Evolutionary conservation across 1,140 invertebrate species (phyloP).

Genomic region (Rhyacophila brunnea): DNA sequence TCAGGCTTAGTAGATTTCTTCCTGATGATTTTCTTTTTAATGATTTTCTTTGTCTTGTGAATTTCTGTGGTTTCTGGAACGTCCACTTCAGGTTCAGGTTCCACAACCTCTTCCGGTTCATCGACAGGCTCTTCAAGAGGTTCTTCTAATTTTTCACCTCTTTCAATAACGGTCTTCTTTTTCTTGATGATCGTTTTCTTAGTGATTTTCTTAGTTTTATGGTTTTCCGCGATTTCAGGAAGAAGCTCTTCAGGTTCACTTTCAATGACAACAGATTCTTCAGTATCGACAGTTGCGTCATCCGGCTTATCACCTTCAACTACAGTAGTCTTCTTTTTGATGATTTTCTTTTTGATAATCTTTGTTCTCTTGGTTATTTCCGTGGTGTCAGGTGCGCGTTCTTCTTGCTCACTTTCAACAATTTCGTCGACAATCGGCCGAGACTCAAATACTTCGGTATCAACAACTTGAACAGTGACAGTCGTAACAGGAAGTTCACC

Average conservation of each 20-base stretch:
- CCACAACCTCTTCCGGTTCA: slow-evolving; percentile 33
- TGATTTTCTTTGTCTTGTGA: neutral
- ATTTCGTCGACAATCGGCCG: slow-evolving; percentile 35
- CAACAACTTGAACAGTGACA: slow-evolving; percentile 33
- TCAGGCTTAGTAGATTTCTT: slow-evolving; percentile 19
- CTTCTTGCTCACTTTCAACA: slow-evolving; percentile 1
- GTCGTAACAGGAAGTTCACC: slow-evolving; percentile 27
- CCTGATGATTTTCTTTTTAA: slow-evolving; percentile 27
- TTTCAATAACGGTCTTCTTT: slow-evolving; percentile 3
- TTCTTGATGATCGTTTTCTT: slow-evolving; percentile 38
- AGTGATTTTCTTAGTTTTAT: slow-evolving; percentile 37
- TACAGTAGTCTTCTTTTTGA: slow-evolving; percentile 19
- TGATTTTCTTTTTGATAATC: slow-evolving; percentile 12
- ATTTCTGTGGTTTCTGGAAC: neutral
- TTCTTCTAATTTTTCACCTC: too few species aligned
- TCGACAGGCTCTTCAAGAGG: slow-evolving; percentile 35
- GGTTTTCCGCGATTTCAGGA: neutral
- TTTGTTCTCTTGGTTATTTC: slow-evolving; percentile 4
- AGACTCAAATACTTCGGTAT: slow-evolving; percentile 29
- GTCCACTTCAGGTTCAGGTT: slow-evolving; percentile 30
- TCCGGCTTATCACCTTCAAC: slow-evolving; percentile 10
- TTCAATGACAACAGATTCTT: slow-evolving; percentile 36
- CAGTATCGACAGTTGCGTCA: slow-evolving; percentile 29
- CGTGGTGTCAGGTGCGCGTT: neutral
- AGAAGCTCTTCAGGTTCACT: slow-evolving; percentile 16